phyloP scores from a whole-genome alignment of 1,140 invertebrate species.

The Eriocheir sinensis region DNA sequence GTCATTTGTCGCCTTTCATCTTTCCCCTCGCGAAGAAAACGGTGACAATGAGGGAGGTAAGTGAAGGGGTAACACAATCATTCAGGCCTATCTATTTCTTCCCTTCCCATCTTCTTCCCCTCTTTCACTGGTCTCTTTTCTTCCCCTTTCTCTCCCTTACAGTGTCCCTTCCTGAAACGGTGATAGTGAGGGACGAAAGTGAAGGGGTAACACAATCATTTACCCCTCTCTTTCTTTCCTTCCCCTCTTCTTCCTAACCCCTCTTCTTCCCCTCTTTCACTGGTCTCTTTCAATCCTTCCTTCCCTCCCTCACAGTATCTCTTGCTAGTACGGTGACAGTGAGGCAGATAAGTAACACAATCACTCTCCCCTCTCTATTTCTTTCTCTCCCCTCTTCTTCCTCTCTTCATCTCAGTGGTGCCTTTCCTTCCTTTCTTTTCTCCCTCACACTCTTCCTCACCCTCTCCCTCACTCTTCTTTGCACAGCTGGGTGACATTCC shows the following conservation, averaged over 20 bases:
- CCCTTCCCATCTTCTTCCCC: not conserved
- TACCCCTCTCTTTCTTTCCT: slow-evolving; percentile 9
- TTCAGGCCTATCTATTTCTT: no score
- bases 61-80: no score
- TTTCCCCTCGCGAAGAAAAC: no score
- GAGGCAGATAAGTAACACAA: no score
- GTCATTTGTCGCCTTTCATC: no score
- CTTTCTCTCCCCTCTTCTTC: no score
- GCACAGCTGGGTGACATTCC: not conserved
- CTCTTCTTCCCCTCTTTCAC: not conserved
- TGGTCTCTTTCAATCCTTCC: not conserved
- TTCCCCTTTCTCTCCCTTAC: not conserved
- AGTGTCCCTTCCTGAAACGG: not conserved
- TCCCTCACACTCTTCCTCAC: not conserved
- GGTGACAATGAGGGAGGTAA: no score
- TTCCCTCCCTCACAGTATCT: no score
- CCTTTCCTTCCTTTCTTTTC: no score
- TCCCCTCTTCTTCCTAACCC: slow-evolving; percentile 19
- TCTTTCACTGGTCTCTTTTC: not conserved
- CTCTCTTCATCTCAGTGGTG: no score
- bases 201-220: not conserved
- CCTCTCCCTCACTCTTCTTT: not conserved
- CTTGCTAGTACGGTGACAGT: no score
- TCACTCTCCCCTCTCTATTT: no score
- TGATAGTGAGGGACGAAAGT: not conserved